Percentiles rank a stretch among this genome's conserved stretches.
Evolutionary conservation across 2,797 vertebrate species (phyloP).

Genomic region (Sitta carolinensis): DNA sequence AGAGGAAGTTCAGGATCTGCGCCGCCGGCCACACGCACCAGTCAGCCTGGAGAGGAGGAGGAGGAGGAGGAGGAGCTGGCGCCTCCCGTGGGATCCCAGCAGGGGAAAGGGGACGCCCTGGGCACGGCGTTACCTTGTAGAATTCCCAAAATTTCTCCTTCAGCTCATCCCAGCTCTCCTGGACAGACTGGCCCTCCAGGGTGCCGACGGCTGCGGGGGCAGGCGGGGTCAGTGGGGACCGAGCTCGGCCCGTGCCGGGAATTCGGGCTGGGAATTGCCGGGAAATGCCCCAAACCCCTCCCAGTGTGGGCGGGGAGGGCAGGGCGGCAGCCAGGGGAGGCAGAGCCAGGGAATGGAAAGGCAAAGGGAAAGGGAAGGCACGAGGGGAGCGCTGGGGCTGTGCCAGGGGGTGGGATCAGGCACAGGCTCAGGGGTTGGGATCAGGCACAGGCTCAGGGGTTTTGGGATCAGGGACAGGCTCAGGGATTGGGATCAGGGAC

Average conservation of each 20-base stretch:
- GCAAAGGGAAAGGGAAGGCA: neutral
- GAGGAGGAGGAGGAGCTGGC: rapidly evolving
- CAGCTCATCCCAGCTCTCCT: slow-evolving; percentile 82
- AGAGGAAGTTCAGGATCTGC: slow-evolving; percentile 94
- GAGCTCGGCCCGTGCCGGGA: neutral
- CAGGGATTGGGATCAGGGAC: neutral
- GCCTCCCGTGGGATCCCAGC: rapidly evolving
- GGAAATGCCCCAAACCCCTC: neutral
- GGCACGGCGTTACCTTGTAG: slow-evolving; percentile 78
- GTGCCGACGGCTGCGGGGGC: slow-evolving; percentile 81
- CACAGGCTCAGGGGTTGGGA: neutral
- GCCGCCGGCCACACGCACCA: slow-evolving; percentile 91
- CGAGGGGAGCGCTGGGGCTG: neutral
- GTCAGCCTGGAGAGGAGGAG: slow-evolving; percentile 77
- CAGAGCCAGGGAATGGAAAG: neutral
- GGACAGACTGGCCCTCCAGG: slow-evolving; percentile 81
- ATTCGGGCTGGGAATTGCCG: rapidly evolving
- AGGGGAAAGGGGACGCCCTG: rapidly evolving
- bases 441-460: neutral
- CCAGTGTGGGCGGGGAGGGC: neutral
- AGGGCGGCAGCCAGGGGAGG: rapidly evolving
- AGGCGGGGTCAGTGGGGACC: rapidly evolving
- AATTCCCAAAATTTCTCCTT: slow-evolving; percentile 92
- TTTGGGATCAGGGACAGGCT: neutral
- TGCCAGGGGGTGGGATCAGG: rapidly evolving